A percentile compares a stretch with the other conserved stretches of the same genome.
Conservation (phyloP, 2,888 invertebrate species). For the Autographa pulchrina region DNA sequence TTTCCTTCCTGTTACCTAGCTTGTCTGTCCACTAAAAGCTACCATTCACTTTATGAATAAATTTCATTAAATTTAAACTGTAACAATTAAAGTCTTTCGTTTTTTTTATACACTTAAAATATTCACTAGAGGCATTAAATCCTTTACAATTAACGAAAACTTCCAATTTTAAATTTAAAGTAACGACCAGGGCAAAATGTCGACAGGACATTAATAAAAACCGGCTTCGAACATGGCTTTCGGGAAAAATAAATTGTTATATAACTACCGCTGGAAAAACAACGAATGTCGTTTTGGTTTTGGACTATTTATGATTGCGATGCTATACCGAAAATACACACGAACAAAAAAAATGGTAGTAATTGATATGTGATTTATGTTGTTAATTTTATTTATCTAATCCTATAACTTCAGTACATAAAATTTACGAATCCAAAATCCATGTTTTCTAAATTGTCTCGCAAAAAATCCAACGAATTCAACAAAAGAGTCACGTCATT, state of each 20-base stretch:
- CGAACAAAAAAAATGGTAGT: neutral
- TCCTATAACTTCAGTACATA: neutral
- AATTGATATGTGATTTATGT: neutral
- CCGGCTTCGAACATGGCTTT: constrained; percentile 38
- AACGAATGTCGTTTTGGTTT: constrained; percentile 26
- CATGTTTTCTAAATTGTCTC: neutral
- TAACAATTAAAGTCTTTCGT: neutral
- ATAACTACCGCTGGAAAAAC: constrained; percentile 33
- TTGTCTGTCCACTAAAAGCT: neutral
- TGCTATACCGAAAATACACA: neutral
- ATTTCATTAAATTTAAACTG: neutral
- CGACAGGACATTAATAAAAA: constrained; percentile 54
- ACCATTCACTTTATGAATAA: neutral
- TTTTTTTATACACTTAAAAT: neutral
- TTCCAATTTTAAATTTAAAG: constrained; percentile 44
- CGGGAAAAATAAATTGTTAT: constrained; percentile 49
- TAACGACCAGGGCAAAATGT: constrained; percentile 43
- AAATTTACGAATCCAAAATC: neutral
- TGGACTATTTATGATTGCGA: constrained; percentile 9
- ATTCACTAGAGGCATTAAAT: neutral
- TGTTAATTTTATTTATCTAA: neutral
- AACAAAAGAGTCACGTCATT: constrained; percentile 21
- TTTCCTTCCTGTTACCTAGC: neutral
- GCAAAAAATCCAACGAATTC: constrained; percentile 7
- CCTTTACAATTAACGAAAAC: constrained; percentile 39